Conservation (phyloP, 2,888 invertebrate genomes). For the Deroplatys truncata region DNA sequence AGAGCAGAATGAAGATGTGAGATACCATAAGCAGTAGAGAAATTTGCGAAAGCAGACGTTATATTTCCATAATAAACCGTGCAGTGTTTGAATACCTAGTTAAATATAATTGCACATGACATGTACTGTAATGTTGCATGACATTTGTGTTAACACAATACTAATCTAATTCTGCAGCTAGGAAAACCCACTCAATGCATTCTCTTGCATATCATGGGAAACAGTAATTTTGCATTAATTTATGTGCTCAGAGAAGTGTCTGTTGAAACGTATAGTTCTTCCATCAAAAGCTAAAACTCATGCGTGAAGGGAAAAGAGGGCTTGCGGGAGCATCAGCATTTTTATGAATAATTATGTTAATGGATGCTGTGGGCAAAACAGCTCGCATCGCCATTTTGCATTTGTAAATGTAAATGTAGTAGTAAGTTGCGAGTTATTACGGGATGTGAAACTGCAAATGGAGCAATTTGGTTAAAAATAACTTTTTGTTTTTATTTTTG, state of each 20-base stretch:
- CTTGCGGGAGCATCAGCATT: no score
- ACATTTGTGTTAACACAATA: background rate
- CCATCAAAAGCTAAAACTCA: background rate
- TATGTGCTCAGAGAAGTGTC: background rate
- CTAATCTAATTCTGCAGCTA: background rate
- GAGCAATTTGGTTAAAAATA: no score
- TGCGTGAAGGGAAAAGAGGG: no score
- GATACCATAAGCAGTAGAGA: no score
- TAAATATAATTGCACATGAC: background rate
- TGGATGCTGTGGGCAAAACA: no score
- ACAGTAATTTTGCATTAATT: background rate
- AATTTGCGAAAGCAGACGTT: background rate
- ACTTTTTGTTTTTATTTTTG: no score
- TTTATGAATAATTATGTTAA: no score
- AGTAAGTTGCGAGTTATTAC: no score
- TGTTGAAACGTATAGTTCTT: background rate
- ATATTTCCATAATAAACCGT: background rate
- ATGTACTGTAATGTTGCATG: background rate
- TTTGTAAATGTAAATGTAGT: no score
- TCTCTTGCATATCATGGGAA: background rate
- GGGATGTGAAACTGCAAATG: no score
- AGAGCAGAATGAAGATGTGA: no score
- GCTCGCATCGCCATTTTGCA: no score
- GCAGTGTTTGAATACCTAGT: background rate
- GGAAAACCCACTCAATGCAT: background rate